phyloP scores from a whole-genome alignment of 2,888 invertebrate species.

The Plebejus melissa region DNA sequence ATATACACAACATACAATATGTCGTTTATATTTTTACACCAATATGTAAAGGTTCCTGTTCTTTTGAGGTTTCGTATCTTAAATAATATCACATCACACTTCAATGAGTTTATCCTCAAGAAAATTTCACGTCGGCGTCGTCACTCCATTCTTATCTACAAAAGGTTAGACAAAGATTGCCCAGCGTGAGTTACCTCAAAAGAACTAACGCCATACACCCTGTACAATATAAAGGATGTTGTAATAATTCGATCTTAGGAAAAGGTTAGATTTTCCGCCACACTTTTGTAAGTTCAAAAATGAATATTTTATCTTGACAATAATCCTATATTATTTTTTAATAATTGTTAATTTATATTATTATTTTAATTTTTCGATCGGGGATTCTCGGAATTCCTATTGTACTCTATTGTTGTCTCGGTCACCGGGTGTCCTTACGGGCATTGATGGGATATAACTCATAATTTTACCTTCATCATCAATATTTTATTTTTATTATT shows the following conservation, averaged over 20 bases:
- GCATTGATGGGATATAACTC: no score
- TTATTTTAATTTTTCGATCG: no score
- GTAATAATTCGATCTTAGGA: constrained; percentile 65
- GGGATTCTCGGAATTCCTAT: no score
- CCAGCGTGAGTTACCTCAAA: constrained; percentile 33
- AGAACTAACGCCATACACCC: constrained; percentile 42
- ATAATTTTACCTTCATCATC: constrained; percentile 39
- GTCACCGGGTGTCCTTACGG: no score
- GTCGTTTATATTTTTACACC: neutral
- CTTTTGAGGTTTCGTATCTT: neutral
- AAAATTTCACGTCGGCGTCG: constrained; percentile 44
- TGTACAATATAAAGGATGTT: constrained; percentile 53
- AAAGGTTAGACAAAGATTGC: constrained; percentile 43
- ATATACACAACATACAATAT: no score
- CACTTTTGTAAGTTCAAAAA: constrained; percentile 31
- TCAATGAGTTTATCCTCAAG: constrained; percentile 47
- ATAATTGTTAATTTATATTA: no score
- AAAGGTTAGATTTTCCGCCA: constrained; percentile 60
- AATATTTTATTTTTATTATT: no score
- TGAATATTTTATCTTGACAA: constrained; percentile 36
- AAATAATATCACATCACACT: constrained; percentile 10
- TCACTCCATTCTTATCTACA: constrained; percentile 45
- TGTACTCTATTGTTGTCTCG: no score
- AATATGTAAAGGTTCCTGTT: neutral
- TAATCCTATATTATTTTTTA: no score